Conservation (phyloP, 2,888 invertebrate genomes). For the Tubulanus polymorphus region DNA sequence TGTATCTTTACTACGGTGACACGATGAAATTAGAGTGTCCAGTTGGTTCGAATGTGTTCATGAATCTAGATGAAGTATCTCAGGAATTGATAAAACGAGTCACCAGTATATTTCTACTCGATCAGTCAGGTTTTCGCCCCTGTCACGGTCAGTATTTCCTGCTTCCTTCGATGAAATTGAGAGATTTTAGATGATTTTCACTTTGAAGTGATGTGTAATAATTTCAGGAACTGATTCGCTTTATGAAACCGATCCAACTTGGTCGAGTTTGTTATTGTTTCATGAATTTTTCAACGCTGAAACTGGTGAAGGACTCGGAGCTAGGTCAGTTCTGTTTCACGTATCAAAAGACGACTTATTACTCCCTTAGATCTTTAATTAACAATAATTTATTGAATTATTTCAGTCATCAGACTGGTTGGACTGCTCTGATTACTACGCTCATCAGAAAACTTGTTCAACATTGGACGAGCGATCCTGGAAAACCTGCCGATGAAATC, state of each 20-base stretch:
- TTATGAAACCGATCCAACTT: conserved; percentile 44
- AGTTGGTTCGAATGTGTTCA: conserved; percentile 37
- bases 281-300: conserved; percentile 53
- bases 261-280: conserved; percentile 46
- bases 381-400: not conserved
- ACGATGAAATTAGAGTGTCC: conserved; percentile 47
- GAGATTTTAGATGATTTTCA: not conserved
- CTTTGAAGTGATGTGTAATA: not conserved
- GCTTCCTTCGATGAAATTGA: not conserved
- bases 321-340: conserved; percentile 33
- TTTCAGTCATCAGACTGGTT: conserved; percentile 51
- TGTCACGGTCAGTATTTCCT: conserved; percentile 37
- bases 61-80: conserved; percentile 43
- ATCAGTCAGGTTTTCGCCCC: conserved; percentile 37
- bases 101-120: conserved; percentile 41
- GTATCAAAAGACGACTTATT: not conserved
- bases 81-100: conserved; percentile 36
- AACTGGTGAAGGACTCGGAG: conserved; percentile 51
- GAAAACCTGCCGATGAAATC: too few relatives aligned
- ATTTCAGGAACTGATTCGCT: not conserved
- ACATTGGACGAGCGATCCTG: too few relatives aligned
- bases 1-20: conserved; percentile 46
- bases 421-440: conserved; percentile 42
- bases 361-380: not conserved
- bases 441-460: not conserved